phyloP scores from a whole-genome alignment of 2,113 vertebrate genomes.

The Caranx ignobilis region DNA sequence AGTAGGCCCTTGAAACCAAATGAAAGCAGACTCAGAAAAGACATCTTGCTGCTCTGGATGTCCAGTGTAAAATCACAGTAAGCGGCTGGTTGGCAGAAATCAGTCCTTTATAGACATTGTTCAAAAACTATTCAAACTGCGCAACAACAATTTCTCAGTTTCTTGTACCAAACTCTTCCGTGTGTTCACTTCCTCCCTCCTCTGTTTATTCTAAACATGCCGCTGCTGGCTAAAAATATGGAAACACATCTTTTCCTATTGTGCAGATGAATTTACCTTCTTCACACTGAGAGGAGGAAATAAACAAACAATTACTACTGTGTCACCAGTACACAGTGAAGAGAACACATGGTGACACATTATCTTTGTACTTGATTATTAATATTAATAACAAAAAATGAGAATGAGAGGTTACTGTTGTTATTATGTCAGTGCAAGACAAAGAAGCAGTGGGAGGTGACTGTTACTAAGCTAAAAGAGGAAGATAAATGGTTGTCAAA shows the following conservation, averaged over 20 bases:
- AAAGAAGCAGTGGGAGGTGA: too few relatives aligned
- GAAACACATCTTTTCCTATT: not conserved
- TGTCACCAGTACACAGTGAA: not conserved
- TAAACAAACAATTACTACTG: not conserved
- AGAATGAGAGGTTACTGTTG: too few relatives aligned
- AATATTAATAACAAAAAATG: too few relatives aligned
- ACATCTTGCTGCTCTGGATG: constrained; percentile 42
- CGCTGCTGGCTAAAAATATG: not conserved
- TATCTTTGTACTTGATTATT: too few relatives aligned
- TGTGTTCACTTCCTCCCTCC: not conserved
- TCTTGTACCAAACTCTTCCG: not conserved
- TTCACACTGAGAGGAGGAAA: not conserved
- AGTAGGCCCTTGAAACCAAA: constrained; percentile 69
- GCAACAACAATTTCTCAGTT: not conserved
- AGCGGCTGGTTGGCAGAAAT: constrained; percentile 9
- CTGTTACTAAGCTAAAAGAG: too few relatives aligned
- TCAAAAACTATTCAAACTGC: not conserved
- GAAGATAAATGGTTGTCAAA: too few relatives aligned
- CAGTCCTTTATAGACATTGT: too few relatives aligned
- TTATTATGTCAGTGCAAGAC: too few relatives aligned
- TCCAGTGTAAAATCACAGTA: constrained; percentile 31
- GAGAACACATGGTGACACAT: not conserved
- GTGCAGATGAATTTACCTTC: not conserved
- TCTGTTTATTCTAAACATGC: not conserved
- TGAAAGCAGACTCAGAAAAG: constrained; percentile 59